Conservation (phyloP, 2,113 vertebrate species). For the Planiliza haematocheilus region DNA sequence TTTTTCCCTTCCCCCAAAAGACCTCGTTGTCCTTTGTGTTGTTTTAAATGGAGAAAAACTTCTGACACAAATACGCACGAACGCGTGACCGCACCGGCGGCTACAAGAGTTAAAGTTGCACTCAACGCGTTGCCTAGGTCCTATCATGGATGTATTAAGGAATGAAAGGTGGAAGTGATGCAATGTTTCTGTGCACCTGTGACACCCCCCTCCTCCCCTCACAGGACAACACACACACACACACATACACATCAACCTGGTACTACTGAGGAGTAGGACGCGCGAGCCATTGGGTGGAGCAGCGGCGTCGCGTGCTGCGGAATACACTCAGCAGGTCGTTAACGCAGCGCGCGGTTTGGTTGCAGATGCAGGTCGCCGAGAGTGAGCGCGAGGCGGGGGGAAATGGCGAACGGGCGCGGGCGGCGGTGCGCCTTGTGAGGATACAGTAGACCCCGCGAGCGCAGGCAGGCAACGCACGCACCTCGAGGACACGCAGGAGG, state of each 20-base stretch:
- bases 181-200: slow-evolving; percentile 82
- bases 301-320: slow-evolving; percentile 76
- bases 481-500: slow-evolving; percentile 3
- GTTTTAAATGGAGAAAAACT: not conserved
- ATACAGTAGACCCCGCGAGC: slow-evolving; percentile 39
- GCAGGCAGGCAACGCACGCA: slow-evolving; percentile 49
- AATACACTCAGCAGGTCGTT: slow-evolving; percentile 54
- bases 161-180: slow-evolving; percentile 72
- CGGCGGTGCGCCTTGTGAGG: slow-evolving; percentile 65
- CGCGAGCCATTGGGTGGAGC: slow-evolving; percentile 78
- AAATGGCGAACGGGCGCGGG: slow-evolving; percentile 65
- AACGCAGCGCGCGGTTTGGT: slow-evolving; percentile 52
- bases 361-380: slow-evolving; percentile 74
- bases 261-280: slow-evolving; percentile 37
- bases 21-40: not conserved
- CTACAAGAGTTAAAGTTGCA: not conserved
- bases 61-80: not conserved
- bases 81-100: too few relatives aligned
- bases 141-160: not conserved
- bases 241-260: slow-evolving; percentile 38
- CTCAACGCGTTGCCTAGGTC: not conserved
- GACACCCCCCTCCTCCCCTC: slow-evolving; percentile 31
- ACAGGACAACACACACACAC: slow-evolving; percentile 11
- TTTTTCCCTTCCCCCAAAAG: slow-evolving; percentile 2
- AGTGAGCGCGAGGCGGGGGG: slow-evolving; percentile 56